Evolutionary conservation across 2,113 vertebrate genomes (phyloP).

Genomic region (Stegostoma tigrinum): DNA sequence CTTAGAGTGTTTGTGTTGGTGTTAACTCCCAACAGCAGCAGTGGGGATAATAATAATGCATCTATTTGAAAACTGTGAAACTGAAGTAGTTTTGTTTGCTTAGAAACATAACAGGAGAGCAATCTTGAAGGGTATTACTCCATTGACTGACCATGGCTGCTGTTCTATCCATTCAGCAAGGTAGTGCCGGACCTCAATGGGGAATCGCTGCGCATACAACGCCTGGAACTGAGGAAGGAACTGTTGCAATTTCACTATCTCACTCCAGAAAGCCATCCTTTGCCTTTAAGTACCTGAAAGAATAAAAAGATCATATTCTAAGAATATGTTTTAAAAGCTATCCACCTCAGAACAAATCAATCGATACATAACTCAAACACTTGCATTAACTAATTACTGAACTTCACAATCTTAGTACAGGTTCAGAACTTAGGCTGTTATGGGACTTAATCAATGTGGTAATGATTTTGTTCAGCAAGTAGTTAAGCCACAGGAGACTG

Average conservation of each 20-base stretch:
- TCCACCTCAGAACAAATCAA: not conserved
- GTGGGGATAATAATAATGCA: not conserved
- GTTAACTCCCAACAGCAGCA: not conserved
- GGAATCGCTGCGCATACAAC: slow-evolving; percentile 52
- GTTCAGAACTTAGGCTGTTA: not conserved
- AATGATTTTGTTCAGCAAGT: not conserved
- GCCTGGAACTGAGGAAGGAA: slow-evolving; percentile 14
- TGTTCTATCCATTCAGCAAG: slow-evolving; percentile 80
- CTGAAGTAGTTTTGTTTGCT: not conserved
- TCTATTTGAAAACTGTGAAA: not conserved
- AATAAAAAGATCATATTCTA: not conserved
- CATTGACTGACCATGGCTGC: slow-evolving; percentile 74
- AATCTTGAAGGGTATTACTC: not conserved
- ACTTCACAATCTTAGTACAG: not conserved
- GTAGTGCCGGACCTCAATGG: slow-evolving; percentile 79
- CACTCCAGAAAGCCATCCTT: slow-evolving; percentile 29
- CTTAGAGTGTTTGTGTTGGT: not conserved
- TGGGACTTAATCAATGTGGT: not conserved
- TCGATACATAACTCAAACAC: not conserved
- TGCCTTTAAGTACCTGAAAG: slow-evolving; percentile 18
- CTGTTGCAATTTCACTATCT: not conserved
- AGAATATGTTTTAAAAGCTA: not conserved
- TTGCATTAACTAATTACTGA: not conserved
- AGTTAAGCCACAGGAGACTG: not conserved
- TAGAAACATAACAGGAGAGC: not conserved